These are phyloP conservation scores for Lepus oiostolus DNA, from an alignment of 2,797 vertebrate genomes.

Conservation along the genomic window DNA sequence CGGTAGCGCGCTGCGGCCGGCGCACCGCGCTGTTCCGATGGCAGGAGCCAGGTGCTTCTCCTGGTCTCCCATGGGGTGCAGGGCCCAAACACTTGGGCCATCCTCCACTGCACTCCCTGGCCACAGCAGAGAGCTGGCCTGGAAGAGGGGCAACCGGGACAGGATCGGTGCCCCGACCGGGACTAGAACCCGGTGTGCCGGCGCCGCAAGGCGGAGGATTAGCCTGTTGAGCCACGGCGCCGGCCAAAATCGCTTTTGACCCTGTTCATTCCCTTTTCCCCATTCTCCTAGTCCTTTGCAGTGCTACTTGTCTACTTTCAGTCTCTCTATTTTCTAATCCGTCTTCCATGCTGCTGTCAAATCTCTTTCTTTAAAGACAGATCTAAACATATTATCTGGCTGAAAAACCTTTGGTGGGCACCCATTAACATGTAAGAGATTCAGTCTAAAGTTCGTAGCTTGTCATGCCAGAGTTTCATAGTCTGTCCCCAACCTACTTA, in stretches of 20 bases:
- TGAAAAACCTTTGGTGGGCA: constrained; percentile 58
- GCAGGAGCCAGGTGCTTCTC: too few relatives aligned
- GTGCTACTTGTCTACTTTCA: constrained; percentile 24
- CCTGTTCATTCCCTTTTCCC: constrained; percentile 43
- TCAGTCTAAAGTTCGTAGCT: constrained; percentile 38
- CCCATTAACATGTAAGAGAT: not conserved
- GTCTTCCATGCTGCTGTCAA: constrained; percentile 46
- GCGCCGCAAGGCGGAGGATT: too few relatives aligned
- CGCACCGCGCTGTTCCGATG: too few relatives aligned
- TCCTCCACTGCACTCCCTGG: too few relatives aligned
- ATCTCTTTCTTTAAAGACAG: constrained; percentile 60
- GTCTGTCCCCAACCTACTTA: constrained; percentile 28
- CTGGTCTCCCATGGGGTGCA: too few relatives aligned
- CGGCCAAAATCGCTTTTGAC: constrained; percentile 64
- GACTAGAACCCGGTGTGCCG: too few relatives aligned
- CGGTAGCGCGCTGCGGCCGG: too few relatives aligned
- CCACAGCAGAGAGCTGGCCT: too few relatives aligned
- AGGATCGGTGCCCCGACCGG: too few relatives aligned
- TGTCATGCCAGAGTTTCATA: constrained; percentile 20
- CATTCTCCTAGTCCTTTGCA: constrained; percentile 38
- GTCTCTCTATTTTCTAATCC: constrained; percentile 52
- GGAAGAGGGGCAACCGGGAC: too few relatives aligned
- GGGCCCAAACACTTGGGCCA: too few relatives aligned
- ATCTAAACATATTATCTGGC: constrained; percentile 14
- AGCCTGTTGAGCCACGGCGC: too few relatives aligned